Evolutionary conservation across 1,140 invertebrate species (phyloP).

Genomic region (Cydia fagiglandana): DNA sequence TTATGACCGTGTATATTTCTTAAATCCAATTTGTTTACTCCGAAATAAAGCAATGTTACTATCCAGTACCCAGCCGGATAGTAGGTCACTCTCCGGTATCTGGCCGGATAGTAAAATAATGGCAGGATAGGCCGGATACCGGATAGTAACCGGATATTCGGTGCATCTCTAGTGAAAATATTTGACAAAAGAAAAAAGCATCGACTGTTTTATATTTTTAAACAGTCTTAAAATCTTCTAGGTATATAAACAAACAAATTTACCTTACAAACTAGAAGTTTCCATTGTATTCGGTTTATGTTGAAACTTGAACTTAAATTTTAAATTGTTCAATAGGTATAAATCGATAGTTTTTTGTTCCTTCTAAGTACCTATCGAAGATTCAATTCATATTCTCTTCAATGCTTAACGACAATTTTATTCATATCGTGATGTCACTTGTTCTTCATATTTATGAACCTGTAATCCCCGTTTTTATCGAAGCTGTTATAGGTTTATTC

Average conservation of each 20-base stretch:
- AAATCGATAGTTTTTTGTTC: not conserved
- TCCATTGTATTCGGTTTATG: too few relatives aligned
- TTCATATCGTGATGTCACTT: not conserved
- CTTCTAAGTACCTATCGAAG: too few relatives aligned
- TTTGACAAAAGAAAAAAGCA: not conserved
- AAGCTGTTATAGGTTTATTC: constrained; percentile 5
- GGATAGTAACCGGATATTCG: too few relatives aligned
- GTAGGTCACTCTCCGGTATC: too few relatives aligned
- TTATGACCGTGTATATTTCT: too few relatives aligned
- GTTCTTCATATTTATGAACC: constrained; percentile 7
- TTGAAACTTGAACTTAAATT: not conserved
- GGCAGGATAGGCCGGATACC: too few relatives aligned
- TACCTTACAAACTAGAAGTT: not conserved
- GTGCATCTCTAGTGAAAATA: too few relatives aligned
- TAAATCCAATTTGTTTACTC: too few relatives aligned
- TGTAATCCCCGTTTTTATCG: constrained; percentile 1
- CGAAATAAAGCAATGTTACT: too few relatives aligned
- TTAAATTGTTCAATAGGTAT: too few relatives aligned
- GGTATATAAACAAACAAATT: not conserved
- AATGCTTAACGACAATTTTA: constrained; percentile 13
- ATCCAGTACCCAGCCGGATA: too few relatives aligned
- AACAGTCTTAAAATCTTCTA: not conserved
- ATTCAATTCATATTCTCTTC: not conserved
- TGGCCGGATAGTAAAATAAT: too few relatives aligned
- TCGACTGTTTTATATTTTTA: not conserved